phyloP scores from a whole-genome alignment of 2,797 vertebrate genomes.

The Crenichthys baileyi region DNA sequence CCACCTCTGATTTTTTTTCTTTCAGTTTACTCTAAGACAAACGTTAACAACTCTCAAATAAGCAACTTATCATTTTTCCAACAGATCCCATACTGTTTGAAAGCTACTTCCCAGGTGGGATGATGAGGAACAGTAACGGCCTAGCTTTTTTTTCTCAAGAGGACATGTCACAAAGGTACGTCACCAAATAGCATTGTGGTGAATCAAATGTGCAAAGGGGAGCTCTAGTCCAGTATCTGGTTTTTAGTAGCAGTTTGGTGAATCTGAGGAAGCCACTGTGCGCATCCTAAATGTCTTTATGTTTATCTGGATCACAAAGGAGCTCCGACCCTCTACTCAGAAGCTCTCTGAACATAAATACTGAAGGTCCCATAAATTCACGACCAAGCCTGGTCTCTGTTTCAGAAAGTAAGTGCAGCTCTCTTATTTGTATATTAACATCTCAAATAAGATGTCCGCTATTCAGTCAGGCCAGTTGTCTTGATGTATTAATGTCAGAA shows the following conservation, averaged over 20 bases:
- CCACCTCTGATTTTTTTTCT: slow-evolving; percentile 6
- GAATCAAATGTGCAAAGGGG: too few relatives aligned
- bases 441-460: background rate
- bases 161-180: slow-evolving; percentile 6
- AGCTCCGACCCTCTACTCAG: slow-evolving; percentile 49
- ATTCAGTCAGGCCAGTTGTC: background rate
- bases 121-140: slow-evolving; percentile 55
- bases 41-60: slow-evolving; percentile 17
- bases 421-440: background rate
- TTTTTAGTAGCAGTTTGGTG: background rate
- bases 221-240: background rate
- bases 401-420: slow-evolving; percentile 52
- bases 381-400: slow-evolving; percentile 34
- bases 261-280: background rate
- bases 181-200: background rate
- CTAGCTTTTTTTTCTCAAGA: slow-evolving; percentile 32
- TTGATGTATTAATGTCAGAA: too few relatives aligned
- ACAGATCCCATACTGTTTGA: slow-evolving; percentile 86
- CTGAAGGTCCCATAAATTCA: slow-evolving; percentile 28
- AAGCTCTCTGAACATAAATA: slow-evolving; percentile 20
- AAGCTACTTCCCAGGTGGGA: slow-evolving; percentile 77
- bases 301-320: slow-evolving; percentile 37
- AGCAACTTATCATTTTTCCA: slow-evolving; percentile 25
- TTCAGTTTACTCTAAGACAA: background rate
- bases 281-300: slow-evolving; percentile 2